Evolutionary conservation across 2,113 vertebrate genomes (phyloP).

Genomic region (Myxocyprinus asiaticus): DNA sequence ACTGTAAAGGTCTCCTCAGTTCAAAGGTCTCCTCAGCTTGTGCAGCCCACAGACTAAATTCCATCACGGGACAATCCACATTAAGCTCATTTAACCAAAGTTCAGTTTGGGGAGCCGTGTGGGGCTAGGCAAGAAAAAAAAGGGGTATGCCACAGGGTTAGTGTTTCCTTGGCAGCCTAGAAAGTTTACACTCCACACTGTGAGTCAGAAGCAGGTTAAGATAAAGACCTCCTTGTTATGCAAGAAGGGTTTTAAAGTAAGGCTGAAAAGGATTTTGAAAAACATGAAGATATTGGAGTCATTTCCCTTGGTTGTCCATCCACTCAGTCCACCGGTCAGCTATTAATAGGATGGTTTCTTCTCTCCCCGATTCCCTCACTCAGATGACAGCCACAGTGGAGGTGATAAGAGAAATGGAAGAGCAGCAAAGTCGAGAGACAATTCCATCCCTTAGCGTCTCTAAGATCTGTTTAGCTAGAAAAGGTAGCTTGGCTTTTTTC

Average conservation of each 20-base stretch:
- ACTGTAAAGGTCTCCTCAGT: conserved; percentile 57
- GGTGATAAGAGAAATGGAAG: conserved; percentile 3
- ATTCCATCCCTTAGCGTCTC: background rate
- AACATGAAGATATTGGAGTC: too few relatives aligned
- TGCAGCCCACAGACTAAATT: conserved; percentile 58
- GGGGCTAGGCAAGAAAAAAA: background rate
- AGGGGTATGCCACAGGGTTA: conserved; percentile 17
- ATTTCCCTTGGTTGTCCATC: background rate
- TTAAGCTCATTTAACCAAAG: conserved; percentile 56
- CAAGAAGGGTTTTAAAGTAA: background rate
- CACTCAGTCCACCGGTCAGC: background rate
- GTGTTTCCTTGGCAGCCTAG: conserved; percentile 34
- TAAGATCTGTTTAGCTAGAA: conserved; percentile 10
- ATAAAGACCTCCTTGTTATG: background rate
- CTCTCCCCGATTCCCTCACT: conserved; percentile 16
- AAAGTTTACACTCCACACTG: background rate
- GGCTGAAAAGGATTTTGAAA: background rate
- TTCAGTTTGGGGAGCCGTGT: conserved; percentile 34
- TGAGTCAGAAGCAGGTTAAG: background rate
- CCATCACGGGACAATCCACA: conserved; percentile 64
- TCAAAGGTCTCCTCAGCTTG: conserved; percentile 57
- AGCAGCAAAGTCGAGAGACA: conserved; percentile 9
- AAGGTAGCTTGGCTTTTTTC: background rate
- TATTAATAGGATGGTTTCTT: conserved; percentile 1
- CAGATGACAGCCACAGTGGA: too few relatives aligned